A percentile compares a stretch with the other conserved stretches of the same genome.
Conservation (phyloP, 2,888 invertebrate genomes). For the Sepioteuthis lessoniana region DNA sequence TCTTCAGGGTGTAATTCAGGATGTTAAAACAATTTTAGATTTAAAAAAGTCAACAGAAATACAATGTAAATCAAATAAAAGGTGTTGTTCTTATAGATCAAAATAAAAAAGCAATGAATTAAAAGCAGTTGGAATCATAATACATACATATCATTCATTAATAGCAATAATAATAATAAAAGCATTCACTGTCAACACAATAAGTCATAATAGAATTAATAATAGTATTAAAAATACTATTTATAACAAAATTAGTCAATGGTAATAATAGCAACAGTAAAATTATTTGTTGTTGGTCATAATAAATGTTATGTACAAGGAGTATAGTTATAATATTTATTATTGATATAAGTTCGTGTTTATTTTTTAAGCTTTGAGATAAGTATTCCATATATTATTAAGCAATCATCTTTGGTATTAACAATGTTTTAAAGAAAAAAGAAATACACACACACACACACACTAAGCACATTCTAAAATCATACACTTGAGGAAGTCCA, state of each 20-base stretch:
- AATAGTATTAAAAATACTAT: neutral
- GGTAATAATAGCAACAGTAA: neutral
- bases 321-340: too few species aligned
- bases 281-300: too few species aligned
- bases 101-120: neutral
- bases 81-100: neutral
- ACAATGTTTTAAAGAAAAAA: neutral
- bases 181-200: slow-evolving; percentile 16
- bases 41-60: neutral
- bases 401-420: too few species aligned
- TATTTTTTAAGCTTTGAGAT: too few species aligned
- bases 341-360: too few species aligned
- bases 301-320: too few species aligned
- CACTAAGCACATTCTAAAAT: neutral
- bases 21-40: neutral
- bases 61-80: neutral
- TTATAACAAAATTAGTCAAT: neutral
- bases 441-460: neutral
- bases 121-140: neutral
- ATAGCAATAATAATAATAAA: neutral
- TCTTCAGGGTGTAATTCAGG: neutral
- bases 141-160: slow-evolving; percentile 10
- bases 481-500: neutral
- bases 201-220: neutral
- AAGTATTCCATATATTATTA: too few species aligned